phyloP scores from a whole-genome alignment of 2,113 vertebrate genomes.

The Trematomus loennbergii region DNA sequence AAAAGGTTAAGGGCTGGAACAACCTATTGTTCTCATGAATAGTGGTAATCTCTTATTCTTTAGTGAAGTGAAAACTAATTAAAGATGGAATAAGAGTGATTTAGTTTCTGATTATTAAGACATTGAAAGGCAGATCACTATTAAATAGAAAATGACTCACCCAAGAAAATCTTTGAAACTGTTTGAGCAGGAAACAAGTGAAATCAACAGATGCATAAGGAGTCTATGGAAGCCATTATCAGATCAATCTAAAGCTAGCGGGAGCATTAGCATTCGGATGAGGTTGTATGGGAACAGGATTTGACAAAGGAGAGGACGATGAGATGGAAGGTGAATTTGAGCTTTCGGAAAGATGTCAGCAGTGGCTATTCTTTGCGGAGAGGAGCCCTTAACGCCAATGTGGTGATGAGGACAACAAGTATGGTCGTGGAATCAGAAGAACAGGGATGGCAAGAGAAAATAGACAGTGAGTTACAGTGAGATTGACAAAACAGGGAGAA shows the following conservation, averaged over 20 bases:
- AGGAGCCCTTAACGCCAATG: conserved; percentile 18
- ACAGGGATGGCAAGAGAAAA: background rate
- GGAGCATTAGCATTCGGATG: conserved; percentile 45
- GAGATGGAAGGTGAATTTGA: conserved; percentile 42
- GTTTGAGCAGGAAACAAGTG: background rate
- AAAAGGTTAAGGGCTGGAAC: too few species aligned
- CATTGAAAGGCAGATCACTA: background rate
- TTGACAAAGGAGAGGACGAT: conserved; percentile 29
- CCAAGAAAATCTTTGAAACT: background rate
- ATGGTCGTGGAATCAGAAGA: conserved; percentile 36
- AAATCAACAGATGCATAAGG: conserved; percentile 27
- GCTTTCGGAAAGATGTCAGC: conserved; percentile 61
- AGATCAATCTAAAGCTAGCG: conserved; percentile 5
- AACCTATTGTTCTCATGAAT: background rate
- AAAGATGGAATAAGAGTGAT: background rate
- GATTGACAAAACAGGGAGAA: conserved; percentile 44
- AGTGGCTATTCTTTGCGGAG: conserved; percentile 24
- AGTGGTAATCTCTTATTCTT: background rate
- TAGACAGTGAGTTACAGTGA: conserved; percentile 22
- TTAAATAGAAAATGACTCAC: background rate
- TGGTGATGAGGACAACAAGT: conserved; percentile 32
- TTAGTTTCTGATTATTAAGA: background rate
- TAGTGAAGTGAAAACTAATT: background rate
- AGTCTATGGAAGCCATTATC: conserved; percentile 21
- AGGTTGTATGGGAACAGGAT: conserved; percentile 1